phyloP scores from a whole-genome alignment of 2,888 invertebrate species.

The Eudasyphora cyanicolor region DNA sequence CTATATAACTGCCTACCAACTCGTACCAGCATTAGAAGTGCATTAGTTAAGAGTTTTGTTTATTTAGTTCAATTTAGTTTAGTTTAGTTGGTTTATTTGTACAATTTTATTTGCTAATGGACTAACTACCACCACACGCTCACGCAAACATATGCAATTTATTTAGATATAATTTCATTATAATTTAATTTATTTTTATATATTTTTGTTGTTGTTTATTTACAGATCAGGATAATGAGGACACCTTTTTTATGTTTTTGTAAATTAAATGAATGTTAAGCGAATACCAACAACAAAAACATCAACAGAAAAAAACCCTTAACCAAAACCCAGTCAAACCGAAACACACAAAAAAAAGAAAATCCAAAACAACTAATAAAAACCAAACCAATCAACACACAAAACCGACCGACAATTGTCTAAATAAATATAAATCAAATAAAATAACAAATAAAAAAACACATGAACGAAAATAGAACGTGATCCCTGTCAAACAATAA shows the following conservation, averaged over 20 bases:
- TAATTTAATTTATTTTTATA: slow-evolving; percentile 43
- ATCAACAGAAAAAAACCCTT: background rate
- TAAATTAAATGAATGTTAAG: slow-evolving; percentile 55
- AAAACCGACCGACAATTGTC: slow-evolving; percentile 32
- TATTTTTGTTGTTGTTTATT: slow-evolving; percentile 59
- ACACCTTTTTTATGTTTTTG: slow-evolving; percentile 55
- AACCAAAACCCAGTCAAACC: background rate
- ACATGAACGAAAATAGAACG: slow-evolving; percentile 43
- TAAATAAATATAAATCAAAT: slow-evolving; percentile 30
- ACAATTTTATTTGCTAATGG: slow-evolving; percentile 29
- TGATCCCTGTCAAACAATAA: slow-evolving; percentile 37
- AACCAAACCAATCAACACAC: background rate
- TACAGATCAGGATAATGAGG: slow-evolving; percentile 63
- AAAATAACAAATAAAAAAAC: slow-evolving; percentile 34
- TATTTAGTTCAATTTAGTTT: slow-evolving; percentile 17
- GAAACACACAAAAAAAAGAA: background rate
- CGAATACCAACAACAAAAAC: background rate
- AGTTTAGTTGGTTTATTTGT: background rate
- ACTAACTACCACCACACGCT: slow-evolving; percentile 37
- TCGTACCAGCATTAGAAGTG: background rate
- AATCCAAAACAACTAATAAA: background rate
- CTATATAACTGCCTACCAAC: background rate
- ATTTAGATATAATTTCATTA: slow-evolving; percentile 32
- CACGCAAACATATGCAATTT: slow-evolving; percentile 20
- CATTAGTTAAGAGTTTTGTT: background rate